Base-by-base conservation (phyloP, 2,113 vertebrate species). In the Percopsis transmontana region DNA sequence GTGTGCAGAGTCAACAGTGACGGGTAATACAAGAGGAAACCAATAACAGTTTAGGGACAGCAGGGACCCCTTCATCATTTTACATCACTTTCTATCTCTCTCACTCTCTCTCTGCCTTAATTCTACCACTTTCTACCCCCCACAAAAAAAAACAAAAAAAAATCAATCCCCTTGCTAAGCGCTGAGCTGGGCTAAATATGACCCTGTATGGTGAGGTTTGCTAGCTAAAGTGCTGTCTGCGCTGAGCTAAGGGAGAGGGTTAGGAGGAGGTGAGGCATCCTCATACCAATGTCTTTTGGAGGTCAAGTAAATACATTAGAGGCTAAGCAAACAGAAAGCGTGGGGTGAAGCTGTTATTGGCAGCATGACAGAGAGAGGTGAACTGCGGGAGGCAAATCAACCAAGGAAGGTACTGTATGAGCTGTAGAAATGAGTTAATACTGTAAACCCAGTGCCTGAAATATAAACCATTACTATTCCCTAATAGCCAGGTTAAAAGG, bases 121-220 rank as follows among this genome's bases (percentile, higher is more conserved):
- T 45, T 56, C 52, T 50, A n/a, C 56, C 70, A 41, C 62, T 65
- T 54, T 10, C 41, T 73, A 68, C 66, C 65, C 51, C 39, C 59
- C 72, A 80, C 5, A 33, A 33, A 6, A 1, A 33, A 33, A 33
- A 6, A 1, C 27, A 33, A 7, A 6, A 1, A 4, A 33, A 7
- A 80, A 18, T 70, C 38, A 24, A 38, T 62, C 62, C 66, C 62
- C 60, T 58, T 40, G 45, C 55, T 72, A 58, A 77, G 72, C 77
- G 87, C 87, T 89, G 84, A 88, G 77, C 77, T 19, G 57, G 53
- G 84, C 81, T 87, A 38, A 88, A 88, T 79, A 72, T 84, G 86
- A 89, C 71, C 76, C 82, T 21, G 5, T 12, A 54, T 54, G 57
- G 55, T 12, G 42, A 72, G 58, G 77, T 80, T 45, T 82, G 78